These are phyloP conservation scores for Clarias platycephalus DNA, from an alignment of 2,797 vertebrate species.

Conservation along the genomic window DNA sequence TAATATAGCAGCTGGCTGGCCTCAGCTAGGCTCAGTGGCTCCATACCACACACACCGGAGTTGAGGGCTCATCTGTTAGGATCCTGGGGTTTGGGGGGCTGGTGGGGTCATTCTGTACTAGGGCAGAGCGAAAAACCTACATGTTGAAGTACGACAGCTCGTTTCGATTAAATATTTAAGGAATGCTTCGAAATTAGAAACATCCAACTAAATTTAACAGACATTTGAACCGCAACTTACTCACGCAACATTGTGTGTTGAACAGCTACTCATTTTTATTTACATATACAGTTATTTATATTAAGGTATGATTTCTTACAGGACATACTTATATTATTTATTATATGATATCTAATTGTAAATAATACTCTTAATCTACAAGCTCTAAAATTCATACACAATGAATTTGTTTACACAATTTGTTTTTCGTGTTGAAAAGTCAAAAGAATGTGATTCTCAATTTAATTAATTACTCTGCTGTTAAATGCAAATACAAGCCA, in stretches of 20 bases:
- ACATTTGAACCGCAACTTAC: too few relatives aligned
- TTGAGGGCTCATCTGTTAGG: slow-evolving; percentile 44
- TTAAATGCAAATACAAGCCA: not conserved
- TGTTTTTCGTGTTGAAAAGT: not conserved
- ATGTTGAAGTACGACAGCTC: slow-evolving; percentile 11
- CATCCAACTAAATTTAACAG: not conserved
- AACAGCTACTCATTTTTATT: not conserved
- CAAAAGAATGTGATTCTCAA: not conserved
- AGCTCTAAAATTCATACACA: not conserved
- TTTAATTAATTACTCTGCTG: not conserved
- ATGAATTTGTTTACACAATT: not conserved
- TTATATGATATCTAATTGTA: not conserved
- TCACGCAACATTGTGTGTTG: not conserved
- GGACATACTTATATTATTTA: not conserved
- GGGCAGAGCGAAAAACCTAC: slow-evolving; percentile 41
- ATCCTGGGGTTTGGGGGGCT: slow-evolving; percentile 37
- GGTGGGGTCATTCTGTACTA: slow-evolving; percentile 42
- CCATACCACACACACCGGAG: slow-evolving; percentile 54
- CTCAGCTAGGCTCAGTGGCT: slow-evolving; percentile 55
- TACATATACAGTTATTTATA: not conserved
- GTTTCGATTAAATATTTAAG: not conserved
- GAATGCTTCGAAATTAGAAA: slow-evolving; percentile 1
- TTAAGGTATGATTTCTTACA: not conserved
- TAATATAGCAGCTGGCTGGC: slow-evolving; percentile 60
- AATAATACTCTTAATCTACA: not conserved